A percentile compares a stretch with the other conserved stretches of the same genome.
Conservation (phyloP, 64 coral and sea anemone species). For the Porites lutea region DNA sequence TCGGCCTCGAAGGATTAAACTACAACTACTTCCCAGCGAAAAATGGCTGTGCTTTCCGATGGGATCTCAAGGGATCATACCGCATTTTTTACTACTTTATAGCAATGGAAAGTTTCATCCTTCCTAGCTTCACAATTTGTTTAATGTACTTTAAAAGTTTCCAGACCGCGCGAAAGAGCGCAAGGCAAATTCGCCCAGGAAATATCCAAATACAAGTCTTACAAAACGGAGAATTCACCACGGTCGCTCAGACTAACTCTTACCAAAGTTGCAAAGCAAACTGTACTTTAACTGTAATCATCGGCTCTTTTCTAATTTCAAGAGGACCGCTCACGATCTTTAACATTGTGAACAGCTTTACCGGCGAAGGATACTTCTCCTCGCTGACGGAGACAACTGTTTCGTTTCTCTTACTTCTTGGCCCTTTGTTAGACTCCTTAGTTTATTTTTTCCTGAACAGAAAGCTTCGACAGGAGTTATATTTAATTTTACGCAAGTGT, state of each 20-base stretch:
- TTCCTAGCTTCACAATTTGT: slow-evolving; percentile 61
- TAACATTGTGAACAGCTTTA: slow-evolving; percentile 60
- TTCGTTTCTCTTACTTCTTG: slow-evolving; percentile 54
- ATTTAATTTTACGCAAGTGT: slow-evolving; percentile 17
- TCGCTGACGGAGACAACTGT: slow-evolving; percentile 25
- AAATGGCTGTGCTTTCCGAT: slow-evolving; percentile 74
- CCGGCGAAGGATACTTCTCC: slow-evolving; percentile 64
- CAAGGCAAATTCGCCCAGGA: slow-evolving; percentile 77
- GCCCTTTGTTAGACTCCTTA: slow-evolving; percentile 42
- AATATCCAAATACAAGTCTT: slow-evolving; percentile 77
- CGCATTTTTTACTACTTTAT: slow-evolving; percentile 79
- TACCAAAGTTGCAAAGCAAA: slow-evolving; percentile 55
- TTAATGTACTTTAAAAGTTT: slow-evolving; percentile 96
- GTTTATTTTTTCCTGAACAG: slow-evolving; percentile 84
- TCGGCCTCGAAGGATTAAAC: slow-evolving; percentile 56
- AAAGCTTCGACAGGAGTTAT: slow-evolving; percentile 78
- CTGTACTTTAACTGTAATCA: slow-evolving; percentile 66
- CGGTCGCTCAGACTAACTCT: slow-evolving; percentile 58
- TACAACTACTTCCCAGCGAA: slow-evolving; percentile 61
- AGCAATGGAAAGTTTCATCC: slow-evolving; percentile 64
- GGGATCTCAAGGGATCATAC: slow-evolving; percentile 71
- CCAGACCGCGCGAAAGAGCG: slow-evolving; percentile 75
- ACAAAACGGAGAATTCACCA: slow-evolving; percentile 79
- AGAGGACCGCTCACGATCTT: slow-evolving; percentile 60
- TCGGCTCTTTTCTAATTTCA: slow-evolving; percentile 75